Base-by-base conservation (phyloP, 2,797 vertebrate species). In the Leptatherina wallacei region DNA sequence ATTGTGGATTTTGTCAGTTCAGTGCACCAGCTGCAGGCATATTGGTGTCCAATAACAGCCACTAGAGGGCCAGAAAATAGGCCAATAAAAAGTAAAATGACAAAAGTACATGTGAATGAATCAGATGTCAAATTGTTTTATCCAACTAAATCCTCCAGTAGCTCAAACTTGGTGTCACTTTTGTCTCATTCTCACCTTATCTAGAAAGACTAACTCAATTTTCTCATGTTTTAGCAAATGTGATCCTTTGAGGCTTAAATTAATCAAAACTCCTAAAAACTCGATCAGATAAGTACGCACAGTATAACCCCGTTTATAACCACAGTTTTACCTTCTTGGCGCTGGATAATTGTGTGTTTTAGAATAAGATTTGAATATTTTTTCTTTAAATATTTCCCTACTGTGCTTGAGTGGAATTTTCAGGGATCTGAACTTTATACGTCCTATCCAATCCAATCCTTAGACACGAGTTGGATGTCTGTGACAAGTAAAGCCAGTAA, bases 51-150 rank as follows among this genome's bases (percentile, higher is more conserved):
- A 12, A 18, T 24, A 42, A 62, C 14, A 36, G 66, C 73, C 71
- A 69, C 79, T 18, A 71, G 67, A 52, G 77, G 81, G 72, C 38
- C 52, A 72, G 71, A 12, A 69, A 71, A 78, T 24, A 57, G 3
- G n/a, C 22, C 33, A 59, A 63, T 6, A 10, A 22, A 33, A 22
- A 35, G 27, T 2, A 22, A 64, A 64, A 35, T 64, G 3, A 49
- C 30, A 29, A 12, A n/a, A 33, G 4, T 32, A 32, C 42, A 49
- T 30, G 5, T 11, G 8, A 29, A 30, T 1, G 29, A 55, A 2
- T 55, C 13, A 30, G 52, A 55, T 51, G 24, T 55, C 22, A 54
- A 27, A 54, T 54, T 2, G 11, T 27, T 52, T 52, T 20, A 10
- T 22, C 22, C 20, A 51, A 11, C 2, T 22, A 51, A 51, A 4